These are phyloP conservation scores for Caiman crocodilus DNA, from an alignment of 2,797 vertebrate species.

Conservation along the genomic window DNA sequence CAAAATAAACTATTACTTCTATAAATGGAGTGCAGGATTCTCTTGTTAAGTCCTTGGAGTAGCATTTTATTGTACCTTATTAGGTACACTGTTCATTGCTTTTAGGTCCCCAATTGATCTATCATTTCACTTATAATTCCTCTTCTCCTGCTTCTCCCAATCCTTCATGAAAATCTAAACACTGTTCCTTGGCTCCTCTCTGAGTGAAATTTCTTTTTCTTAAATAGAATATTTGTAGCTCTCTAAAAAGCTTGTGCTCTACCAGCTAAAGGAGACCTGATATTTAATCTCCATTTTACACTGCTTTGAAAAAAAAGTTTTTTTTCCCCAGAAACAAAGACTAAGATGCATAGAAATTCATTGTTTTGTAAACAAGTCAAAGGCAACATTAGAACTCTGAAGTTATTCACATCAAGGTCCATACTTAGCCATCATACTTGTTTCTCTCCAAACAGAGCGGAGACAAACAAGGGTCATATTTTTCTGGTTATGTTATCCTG, in stretches of 20 bases:
- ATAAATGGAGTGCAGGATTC: neutral
- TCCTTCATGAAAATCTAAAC: neutral
- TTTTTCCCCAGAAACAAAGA: neutral
- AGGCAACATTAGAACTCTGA: conserved; percentile 2
- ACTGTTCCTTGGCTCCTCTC: neutral
- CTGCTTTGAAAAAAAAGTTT: neutral
- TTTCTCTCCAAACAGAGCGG: conserved; percentile 27
- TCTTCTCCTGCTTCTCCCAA: neutral
- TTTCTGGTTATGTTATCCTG: neutral
- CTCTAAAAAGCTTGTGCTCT: neutral
- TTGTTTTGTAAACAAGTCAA: conserved; percentile 23
- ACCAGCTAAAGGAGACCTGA: neutral
- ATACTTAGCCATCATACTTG: conserved; percentile 1
- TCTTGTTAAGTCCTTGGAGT: neutral
- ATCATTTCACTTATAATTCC: neutral
- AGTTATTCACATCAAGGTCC: neutral
- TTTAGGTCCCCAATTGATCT: neutral
- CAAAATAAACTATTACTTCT: neutral
- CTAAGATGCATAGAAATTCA: neutral
- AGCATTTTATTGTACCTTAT: neutral
- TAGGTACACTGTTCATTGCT: neutral
- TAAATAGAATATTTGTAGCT: neutral
- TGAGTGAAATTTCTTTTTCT: neutral
- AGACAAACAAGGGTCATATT: conserved; percentile 48
- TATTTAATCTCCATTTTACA: neutral